Evolutionary conservation across 2,888 invertebrate species (phyloP).

Genomic region (Plagodis dolabraria): DNA sequence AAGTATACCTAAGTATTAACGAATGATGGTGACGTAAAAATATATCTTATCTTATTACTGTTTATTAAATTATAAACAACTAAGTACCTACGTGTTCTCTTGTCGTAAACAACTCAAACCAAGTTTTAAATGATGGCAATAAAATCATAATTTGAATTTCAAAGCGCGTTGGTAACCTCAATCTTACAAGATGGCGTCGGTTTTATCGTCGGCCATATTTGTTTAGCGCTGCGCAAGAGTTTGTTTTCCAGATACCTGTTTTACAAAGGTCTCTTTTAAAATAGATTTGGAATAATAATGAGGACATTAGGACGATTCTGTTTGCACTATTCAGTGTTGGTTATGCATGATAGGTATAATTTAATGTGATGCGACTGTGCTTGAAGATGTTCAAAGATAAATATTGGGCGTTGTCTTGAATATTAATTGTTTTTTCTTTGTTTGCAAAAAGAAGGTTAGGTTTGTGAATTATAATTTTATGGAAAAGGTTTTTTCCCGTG

Average conservation of each 20-base stretch:
- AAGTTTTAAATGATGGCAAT: conserved; percentile 50
- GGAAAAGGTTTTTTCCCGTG: no score
- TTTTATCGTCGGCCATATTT: conserved; percentile 76
- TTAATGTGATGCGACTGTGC: conserved; percentile 31
- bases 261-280: conserved; percentile 65
- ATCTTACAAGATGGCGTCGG: conserved; percentile 77
- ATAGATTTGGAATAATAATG: conserved; percentile 67
- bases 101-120: conserved; percentile 34
- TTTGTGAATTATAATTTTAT: no score
- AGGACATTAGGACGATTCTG: conserved; percentile 59
- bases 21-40: no score
- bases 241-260: conserved; percentile 78
- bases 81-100: conserved; percentile 16
- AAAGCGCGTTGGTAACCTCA: conserved; percentile 73
- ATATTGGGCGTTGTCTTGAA: conserved; percentile 41
- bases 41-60: no score
- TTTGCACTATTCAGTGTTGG: conserved; percentile 44
- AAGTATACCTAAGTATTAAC: no score
- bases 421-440: conserved; percentile 31
- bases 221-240: conserved; percentile 80
- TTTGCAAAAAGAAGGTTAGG: conserved; percentile 11
- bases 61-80: no score
- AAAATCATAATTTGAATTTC: conserved; percentile 75
- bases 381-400: conserved; percentile 40
- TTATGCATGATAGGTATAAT: conserved; percentile 31